Percentiles rank a stretch among this genome's conserved stretches.
These are phyloP conservation scores for Eurystomus glaucurus DNA, from an alignment of 2,797 vertebrate species.

Conservation along the genomic window DNA sequence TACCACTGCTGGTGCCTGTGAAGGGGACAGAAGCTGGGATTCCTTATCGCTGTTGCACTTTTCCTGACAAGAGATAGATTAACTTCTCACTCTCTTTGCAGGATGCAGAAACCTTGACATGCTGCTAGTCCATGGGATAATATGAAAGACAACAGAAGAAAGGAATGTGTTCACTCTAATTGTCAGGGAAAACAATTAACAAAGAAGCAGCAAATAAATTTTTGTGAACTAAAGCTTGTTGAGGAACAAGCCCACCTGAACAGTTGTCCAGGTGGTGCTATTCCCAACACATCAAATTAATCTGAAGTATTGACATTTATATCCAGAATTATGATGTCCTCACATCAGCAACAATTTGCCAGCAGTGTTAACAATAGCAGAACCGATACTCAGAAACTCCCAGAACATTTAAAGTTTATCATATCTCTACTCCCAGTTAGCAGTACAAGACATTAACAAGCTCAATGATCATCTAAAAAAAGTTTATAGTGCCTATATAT, in stretches of 20 bases:
- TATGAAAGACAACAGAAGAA: background rate
- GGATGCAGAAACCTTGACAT: background rate
- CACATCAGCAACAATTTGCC: background rate
- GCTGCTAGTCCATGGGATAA: background rate
- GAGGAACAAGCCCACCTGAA: background rate
- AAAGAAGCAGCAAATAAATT: background rate
- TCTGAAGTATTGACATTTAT: background rate
- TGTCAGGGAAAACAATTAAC: background rate
- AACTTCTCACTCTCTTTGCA: background rate
- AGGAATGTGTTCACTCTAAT: background rate
- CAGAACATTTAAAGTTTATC: background rate
- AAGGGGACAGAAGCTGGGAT: background rate
- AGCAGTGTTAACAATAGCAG: background rate
- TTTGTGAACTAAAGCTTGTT: background rate
- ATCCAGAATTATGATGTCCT: background rate
- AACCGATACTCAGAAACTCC: background rate
- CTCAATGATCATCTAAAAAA: background rate
- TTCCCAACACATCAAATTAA: background rate
- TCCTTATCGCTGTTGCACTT: background rate
- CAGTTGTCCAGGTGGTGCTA: background rate
- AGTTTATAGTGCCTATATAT: background rate
- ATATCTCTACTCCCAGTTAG: background rate
- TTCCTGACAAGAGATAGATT: background rate
- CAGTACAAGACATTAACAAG: background rate
- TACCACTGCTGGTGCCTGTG: accelerated